These are phyloP conservation scores for Nothura maculosa DNA, from an alignment of 2,797 vertebrate species.

Conservation along the genomic window DNA sequence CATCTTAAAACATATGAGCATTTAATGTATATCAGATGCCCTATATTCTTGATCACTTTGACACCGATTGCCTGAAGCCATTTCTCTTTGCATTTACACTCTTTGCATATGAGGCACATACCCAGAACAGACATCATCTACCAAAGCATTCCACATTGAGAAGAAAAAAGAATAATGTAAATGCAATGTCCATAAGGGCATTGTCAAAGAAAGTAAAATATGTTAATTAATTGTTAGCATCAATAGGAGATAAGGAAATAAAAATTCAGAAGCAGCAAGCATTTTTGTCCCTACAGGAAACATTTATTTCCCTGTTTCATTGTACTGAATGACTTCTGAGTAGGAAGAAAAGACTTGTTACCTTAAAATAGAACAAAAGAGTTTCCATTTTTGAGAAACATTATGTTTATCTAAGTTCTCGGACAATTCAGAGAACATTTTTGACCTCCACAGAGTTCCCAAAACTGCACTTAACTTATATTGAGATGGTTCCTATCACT, in stretches of 20 bases:
- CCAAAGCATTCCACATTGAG: neutral
- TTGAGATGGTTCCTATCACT: neutral
- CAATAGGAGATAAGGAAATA: neutral
- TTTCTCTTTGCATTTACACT: neutral
- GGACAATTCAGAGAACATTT: neutral
- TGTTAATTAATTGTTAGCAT: neutral
- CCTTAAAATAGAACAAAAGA: too few relatives aligned
- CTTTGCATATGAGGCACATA: neutral
- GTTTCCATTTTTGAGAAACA: neutral
- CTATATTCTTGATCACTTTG: neutral
- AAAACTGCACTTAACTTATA: neutral
- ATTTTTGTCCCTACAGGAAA: neutral
- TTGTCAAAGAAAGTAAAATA: neutral
- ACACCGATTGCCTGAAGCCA: neutral
- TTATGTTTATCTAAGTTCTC: neutral
- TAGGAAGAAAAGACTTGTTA: neutral
- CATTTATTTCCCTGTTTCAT: slow-evolving; percentile 18
- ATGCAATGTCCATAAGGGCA: neutral
- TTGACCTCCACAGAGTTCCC: neutral
- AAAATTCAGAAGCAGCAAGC: neutral
- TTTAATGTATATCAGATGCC: neutral
- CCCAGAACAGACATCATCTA: neutral
- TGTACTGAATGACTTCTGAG: neutral
- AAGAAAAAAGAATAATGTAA: neutral
- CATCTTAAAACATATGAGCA: neutral